These are phyloP conservation scores for Autographa gamma DNA, from an alignment of 2,888 invertebrate species.

Conservation along the genomic window DNA sequence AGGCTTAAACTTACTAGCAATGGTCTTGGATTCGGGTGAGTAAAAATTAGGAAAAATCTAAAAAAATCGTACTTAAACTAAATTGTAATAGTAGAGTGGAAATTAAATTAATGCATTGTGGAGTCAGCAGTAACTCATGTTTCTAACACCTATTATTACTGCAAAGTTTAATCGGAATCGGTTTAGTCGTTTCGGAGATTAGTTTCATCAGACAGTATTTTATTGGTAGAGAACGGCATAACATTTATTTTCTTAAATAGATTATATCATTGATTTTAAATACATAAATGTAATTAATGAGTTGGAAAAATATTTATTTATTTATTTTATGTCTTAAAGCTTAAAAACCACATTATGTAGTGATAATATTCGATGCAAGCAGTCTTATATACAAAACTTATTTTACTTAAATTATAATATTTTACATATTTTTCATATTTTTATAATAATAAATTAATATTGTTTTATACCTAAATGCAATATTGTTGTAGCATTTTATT, in stretches of 20 bases:
- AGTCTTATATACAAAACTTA: constrained; percentile 60
- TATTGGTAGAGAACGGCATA: no score
- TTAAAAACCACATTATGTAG: constrained; percentile 34
- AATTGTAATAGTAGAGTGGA: constrained; percentile 46
- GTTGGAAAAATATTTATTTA: neutral
- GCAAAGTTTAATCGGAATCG: neutral
- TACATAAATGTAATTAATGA: no score
- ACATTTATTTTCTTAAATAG: no score
- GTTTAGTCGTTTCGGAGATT: neutral
- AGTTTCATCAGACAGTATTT: neutral
- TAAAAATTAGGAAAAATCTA: neutral
- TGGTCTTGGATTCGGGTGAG: neutral
- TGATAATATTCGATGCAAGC: constrained; percentile 59
- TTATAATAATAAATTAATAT: constrained; percentile 2
- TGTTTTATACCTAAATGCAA: neutral
- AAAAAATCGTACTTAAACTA: constrained; percentile 45
- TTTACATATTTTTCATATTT: neutral
- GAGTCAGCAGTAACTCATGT: neutral
- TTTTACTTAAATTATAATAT: neutral
- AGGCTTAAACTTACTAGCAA: neutral
- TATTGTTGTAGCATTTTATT: neutral
- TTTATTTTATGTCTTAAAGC: constrained; percentile 11
- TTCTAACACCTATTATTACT: neutral
- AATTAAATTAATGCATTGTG: neutral
- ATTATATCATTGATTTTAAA: no score